Conservation (phyloP, 2,888 invertebrate species). For the Hirtodrosophila cameraria region DNA sequence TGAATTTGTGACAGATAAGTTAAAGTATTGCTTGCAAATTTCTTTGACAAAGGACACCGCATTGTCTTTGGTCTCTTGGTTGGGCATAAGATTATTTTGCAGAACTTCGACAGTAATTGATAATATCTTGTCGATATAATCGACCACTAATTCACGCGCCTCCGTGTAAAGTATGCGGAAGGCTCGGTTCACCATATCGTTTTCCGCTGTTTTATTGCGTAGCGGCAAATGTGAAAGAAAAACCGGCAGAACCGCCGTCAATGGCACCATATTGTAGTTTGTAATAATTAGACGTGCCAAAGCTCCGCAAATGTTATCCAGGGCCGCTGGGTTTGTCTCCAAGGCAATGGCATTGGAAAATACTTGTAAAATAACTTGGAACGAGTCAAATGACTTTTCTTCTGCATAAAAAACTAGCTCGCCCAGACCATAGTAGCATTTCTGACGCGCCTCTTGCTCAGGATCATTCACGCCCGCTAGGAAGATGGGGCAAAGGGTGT, state of each 20-base stretch:
- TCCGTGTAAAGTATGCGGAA: constrained; percentile 87
- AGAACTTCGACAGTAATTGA: constrained; percentile 86
- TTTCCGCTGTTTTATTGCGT: constrained; percentile 90
- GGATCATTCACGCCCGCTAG: constrained; percentile 87
- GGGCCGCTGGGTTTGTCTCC: constrained; percentile 87
- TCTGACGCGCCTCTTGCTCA: constrained; percentile 90
- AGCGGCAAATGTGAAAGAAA: constrained; percentile 89
- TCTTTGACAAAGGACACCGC: constrained; percentile 86
- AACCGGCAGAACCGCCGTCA: constrained; percentile 90
- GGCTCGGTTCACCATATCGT: constrained; percentile 88
- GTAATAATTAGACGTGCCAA: constrained; percentile 89
- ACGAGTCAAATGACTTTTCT: constrained; percentile 87
- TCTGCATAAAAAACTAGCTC: constrained; percentile 89
- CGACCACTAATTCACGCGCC: constrained; percentile 86
- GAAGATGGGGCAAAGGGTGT: constrained; percentile 87
- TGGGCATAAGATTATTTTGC: constrained; percentile 85
- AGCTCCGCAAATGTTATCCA: constrained; percentile 92
- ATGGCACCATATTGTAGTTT: constrained; percentile 87
- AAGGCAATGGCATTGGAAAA: constrained; percentile 87
- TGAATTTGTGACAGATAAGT: constrained; percentile 82
- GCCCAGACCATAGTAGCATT: constrained; percentile 90
- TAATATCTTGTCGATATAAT: constrained; percentile 86
- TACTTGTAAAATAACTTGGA: constrained; percentile 87
- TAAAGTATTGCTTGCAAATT: constrained; percentile 85
- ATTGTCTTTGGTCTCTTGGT: constrained; percentile 64